Evolutionary conservation across 2,113 vertebrate genomes (phyloP), one percentile per base, ranked within the genome.

Genomic region (Nannospalax galili): DNA sequence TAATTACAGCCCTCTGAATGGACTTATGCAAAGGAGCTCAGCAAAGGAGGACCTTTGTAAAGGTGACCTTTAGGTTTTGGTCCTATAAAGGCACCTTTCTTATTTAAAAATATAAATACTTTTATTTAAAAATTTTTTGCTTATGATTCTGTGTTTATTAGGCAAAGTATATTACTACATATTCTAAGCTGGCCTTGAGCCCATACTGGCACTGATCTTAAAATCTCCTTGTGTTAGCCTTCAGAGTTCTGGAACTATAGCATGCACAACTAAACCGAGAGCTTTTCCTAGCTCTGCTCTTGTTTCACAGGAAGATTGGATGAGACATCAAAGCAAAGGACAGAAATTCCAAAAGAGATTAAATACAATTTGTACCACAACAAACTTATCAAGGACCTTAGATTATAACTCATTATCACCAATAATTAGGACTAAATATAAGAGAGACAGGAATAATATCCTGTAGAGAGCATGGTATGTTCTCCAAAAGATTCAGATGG

Each of bases 391-490:
- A 32, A 77, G 89, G 89, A 92, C 79, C 35, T 97, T 87, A 92
- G 85, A 64, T 84, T 89, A 84, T 73, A 95, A 90, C 56, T 96
- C 95, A 97, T 95, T 95, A 96, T 94, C 93, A 92, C 78, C 28
- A 89, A 37, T 95, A 97, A 97, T 95, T 97, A 97, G 45, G 48
- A 35, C 8, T 96, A 22, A 42, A 84, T 67, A 95, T 95, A 45
- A 87, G 60, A 88, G 52, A 86, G 58, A 78, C 45, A 85, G 32
- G 93, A 90, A 90, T 62, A 81, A 62, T 90, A 28, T 96, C 77
- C 90, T 95, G 37, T 26, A 88, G 72, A 88, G 58, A 95, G 65
- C 32, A 84, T 7, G 20, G 40, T 28, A 48, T 74, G 85, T 32
- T 93, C 60, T 95, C 65, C 85, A 65, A 93, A 58, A 75, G 73